Evolutionary conservation across 2,797 vertebrate genomes (phyloP).

Genomic region (Gouania willdenowi): DNA sequence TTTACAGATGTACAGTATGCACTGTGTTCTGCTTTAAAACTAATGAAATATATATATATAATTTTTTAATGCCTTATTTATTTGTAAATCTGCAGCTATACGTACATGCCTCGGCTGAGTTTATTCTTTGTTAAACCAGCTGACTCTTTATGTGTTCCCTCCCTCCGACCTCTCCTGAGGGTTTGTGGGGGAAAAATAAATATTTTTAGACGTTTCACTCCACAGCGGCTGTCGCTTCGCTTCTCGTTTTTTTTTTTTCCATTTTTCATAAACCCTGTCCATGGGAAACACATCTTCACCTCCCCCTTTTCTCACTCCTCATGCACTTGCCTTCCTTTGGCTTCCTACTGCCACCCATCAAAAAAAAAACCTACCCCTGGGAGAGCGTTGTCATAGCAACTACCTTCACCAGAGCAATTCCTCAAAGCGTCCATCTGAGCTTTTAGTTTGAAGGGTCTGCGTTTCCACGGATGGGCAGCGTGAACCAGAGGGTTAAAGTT

Average conservation of each 20-base stretch:
- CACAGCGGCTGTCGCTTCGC: constrained; percentile 64
- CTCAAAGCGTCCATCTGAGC: constrained; percentile 62
- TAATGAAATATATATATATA: no score
- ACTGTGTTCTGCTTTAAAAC: no score
- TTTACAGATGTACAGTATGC: no score
- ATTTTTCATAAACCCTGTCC: constrained; percentile 63
- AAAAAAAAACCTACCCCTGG: constrained; percentile 56
- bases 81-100: no score
- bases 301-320: constrained; percentile 68
- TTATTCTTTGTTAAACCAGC: no score
- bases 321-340: constrained; percentile 63
- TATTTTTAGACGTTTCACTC: constrained; percentile 75
- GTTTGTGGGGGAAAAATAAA: constrained; percentile 70
- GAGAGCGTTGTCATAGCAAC: constrained; percentile 77
- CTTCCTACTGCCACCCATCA: constrained; percentile 69
- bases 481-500: constrained; percentile 39
- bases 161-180: constrained; percentile 70
- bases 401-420: constrained; percentile 67
- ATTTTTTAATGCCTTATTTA: no score
- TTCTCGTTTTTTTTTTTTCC: constrained; percentile 45
- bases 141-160: constrained; percentile 16
- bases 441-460: constrained; percentile 31
- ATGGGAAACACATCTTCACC: constrained; percentile 74
- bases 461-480: constrained; percentile 28
- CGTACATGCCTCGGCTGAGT: no score